A percentile compares a stretch with the other conserved stretches of the same genome.
phyloP scores from a whole-genome alignment of 2,888 invertebrate species.

The Syrista parreyssii region DNA sequence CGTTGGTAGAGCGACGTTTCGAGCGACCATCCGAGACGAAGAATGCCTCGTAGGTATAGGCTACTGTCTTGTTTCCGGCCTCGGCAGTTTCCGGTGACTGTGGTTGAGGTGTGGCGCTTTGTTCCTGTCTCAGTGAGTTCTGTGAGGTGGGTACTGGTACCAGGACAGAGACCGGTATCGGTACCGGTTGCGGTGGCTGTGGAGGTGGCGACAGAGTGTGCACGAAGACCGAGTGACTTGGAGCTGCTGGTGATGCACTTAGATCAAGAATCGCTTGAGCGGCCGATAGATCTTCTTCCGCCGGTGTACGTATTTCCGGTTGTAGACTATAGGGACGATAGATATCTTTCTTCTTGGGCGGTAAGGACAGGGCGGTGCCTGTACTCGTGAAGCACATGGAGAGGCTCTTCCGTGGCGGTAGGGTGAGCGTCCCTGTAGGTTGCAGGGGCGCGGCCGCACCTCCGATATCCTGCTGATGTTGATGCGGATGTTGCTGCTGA shows the following conservation, averaged over 20 bases:
- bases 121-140: slow-evolving; percentile 23
- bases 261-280: slow-evolving; percentile 91
- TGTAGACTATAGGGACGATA: slow-evolving; percentile 84
- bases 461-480: slow-evolving; percentile 32
- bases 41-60: slow-evolving; percentile 92
- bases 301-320: slow-evolving; percentile 71
- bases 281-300: slow-evolving; percentile 87
- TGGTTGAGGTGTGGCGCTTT: slow-evolving; percentile 41
- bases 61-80: slow-evolving; percentile 77
- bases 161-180: slow-evolving; percentile 57
- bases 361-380: slow-evolving; percentile 83
- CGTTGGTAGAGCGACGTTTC: slow-evolving; percentile 73
- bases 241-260: slow-evolving; percentile 82
- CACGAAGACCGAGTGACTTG: slow-evolving; percentile 60
- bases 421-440: not conserved
- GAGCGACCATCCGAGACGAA: slow-evolving; percentile 90
- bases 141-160: slow-evolving; percentile 54
- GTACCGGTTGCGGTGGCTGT: slow-evolving; percentile 56
- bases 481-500: slow-evolving; percentile 50
- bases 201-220: slow-evolving; percentile 73
- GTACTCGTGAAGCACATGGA: slow-evolving; percentile 89
- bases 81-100: slow-evolving; percentile 55
- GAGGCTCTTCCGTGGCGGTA: slow-evolving; percentile 74
- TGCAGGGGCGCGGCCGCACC: slow-evolving; percentile 31
- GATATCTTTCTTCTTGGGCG: slow-evolving; percentile 92